Evolutionary conservation across 2,797 vertebrate genomes (phyloP).

Genomic region (Megalops cyprinoides): DNA sequence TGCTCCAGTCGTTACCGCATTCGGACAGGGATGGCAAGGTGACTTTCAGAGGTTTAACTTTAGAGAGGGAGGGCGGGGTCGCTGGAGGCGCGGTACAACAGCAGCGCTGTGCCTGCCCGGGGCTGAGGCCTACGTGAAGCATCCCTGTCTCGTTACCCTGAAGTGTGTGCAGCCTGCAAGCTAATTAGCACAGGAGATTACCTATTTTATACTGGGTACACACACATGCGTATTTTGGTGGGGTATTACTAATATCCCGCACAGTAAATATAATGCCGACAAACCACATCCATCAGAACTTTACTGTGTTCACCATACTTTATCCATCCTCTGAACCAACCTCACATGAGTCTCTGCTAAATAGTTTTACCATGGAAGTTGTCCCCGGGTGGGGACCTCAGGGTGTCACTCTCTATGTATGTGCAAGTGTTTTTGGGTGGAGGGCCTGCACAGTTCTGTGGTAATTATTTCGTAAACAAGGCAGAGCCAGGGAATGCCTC

Average conservation of each 20-base stretch:
- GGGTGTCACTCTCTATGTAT: background rate
- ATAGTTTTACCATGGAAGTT: background rate
- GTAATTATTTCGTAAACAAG: slow-evolving; percentile 31
- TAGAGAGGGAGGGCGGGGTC: background rate
- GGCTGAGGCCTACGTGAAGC: background rate
- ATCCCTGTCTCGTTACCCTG: background rate
- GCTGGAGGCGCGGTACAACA: background rate
- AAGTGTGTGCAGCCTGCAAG: no score
- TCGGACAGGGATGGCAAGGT: slow-evolving; percentile 55
- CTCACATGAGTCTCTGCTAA: background rate
- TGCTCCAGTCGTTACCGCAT: slow-evolving; percentile 41
- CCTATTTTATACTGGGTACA: no score
- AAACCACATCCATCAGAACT: no score
- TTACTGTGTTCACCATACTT: no score
- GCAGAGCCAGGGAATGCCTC: slow-evolving; percentile 24
- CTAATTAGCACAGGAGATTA: no score
- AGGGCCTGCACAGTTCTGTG: background rate
- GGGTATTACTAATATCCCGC: no score
- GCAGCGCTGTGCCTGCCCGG: background rate
- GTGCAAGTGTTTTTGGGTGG: background rate
- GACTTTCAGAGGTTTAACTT: slow-evolving; percentile 64
- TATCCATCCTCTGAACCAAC: slow-evolving; percentile 4
- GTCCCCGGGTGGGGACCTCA: background rate
- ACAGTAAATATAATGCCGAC: no score
- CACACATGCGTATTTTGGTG: no score